Evolutionary conservation across 2,888 invertebrate genomes (phyloP).

Genomic region (Rapana venosa): DNA sequence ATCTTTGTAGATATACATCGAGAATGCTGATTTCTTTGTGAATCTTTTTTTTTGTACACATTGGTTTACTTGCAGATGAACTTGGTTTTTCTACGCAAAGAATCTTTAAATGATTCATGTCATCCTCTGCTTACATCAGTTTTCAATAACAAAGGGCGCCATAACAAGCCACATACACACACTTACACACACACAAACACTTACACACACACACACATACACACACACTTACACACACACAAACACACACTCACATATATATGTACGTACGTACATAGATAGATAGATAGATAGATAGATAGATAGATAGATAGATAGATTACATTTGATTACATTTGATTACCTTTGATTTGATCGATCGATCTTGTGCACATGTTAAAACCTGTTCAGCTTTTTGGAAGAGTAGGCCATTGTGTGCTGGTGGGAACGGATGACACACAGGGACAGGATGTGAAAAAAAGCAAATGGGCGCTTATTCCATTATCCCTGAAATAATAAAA

Average conservation of each 20-base stretch:
- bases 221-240: not conserved
- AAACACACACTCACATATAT: not conserved
- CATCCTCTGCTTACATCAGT: not conserved
- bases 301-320: too few species aligned
- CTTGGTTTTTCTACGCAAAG: not conserved
- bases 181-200: not conserved
- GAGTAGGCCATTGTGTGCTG: too few species aligned
- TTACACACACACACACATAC: conserved; percentile 11
- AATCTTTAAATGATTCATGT: not conserved
- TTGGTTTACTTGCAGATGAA: not conserved
- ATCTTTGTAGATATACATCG: not conserved
- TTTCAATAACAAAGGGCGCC: not conserved
- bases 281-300: not conserved
- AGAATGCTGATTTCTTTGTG: not conserved
- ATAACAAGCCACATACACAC: conserved; percentile 5
- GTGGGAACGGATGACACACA: too few species aligned
- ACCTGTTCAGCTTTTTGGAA: too few species aligned
- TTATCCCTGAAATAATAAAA: too few species aligned
- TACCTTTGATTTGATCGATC: too few species aligned
- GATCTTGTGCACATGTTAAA: too few species aligned
- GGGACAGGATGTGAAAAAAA: too few species aligned
- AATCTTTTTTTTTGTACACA: not conserved
- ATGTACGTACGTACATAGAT: not conserved
- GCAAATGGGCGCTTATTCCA: too few species aligned
- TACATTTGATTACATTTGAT: too few species aligned